Evolutionary conservation across 1,140 invertebrate genomes (phyloP).

Genomic region (Nephila pilipes): DNA sequence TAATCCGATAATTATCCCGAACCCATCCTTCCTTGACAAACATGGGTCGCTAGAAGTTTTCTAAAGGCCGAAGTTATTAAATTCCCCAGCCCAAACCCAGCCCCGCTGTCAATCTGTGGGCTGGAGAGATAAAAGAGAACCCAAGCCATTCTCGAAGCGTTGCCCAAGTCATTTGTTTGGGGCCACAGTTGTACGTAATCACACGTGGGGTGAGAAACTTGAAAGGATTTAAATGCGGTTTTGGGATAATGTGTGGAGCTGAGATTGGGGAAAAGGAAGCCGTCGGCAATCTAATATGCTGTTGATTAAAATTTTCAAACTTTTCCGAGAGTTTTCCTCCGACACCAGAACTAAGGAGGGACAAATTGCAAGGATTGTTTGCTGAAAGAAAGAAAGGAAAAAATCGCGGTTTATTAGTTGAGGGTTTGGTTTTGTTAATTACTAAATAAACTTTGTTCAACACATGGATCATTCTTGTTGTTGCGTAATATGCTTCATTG

Average conservation of each 20-base stretch:
- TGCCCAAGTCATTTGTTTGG: constrained; percentile 52
- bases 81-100: constrained; percentile 30
- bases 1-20: constrained; percentile 69
- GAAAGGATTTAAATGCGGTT: constrained; percentile 59
- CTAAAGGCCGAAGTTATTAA: constrained; percentile 69
- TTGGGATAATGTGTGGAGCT: neutral
- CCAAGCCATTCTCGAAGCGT: constrained; percentile 26
- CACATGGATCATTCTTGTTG: too few relatives aligned
- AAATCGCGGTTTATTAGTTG: neutral
- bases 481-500: too few relatives aligned
- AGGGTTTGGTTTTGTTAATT: neutral
- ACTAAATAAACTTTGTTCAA: neutral
- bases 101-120: constrained; percentile 39
- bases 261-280: constrained; percentile 2
- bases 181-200: constrained; percentile 38
- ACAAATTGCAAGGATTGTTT: neutral
- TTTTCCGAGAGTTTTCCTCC: neutral
- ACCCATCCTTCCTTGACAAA: constrained; percentile 42
- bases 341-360: neutral
- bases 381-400: neutral
- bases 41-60: constrained; percentile 57
- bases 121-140: constrained; percentile 60
- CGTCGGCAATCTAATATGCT: constrained; percentile 48
- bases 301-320: constrained; percentile 61
- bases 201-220: constrained; percentile 44